Conservation (phyloP, 1,140 invertebrate species). For the Temnothorax longispinosus region DNA sequence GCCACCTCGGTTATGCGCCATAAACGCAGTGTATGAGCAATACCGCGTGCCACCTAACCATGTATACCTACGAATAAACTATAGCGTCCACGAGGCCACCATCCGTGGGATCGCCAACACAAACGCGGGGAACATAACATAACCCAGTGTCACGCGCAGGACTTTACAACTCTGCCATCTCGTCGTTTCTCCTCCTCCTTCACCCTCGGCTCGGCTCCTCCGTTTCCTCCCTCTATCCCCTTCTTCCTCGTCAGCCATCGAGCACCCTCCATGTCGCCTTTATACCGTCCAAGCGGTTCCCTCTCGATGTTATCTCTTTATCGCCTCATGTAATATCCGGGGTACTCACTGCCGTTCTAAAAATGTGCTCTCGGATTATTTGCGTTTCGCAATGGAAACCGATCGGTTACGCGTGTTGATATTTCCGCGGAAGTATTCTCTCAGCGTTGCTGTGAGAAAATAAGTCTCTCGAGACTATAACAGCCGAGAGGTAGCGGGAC, state of each 20-base stretch:
- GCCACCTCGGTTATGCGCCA: constrained; percentile 84
- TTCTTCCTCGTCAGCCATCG: constrained; percentile 32
- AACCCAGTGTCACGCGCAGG: constrained; percentile 84
- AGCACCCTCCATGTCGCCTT: constrained; percentile 53
- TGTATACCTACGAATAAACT: constrained; percentile 79
- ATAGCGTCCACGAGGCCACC: constrained; percentile 66
- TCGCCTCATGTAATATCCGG: constrained; percentile 61
- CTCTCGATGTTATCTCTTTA: constrained; percentile 69
- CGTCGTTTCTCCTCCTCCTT: constrained; percentile 76
- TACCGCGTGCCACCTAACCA: constrained; percentile 81
- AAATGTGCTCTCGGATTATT: constrained; percentile 3
- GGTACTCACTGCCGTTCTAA: constrained; percentile 38
- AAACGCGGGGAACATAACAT: constrained; percentile 82
- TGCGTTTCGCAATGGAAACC: not conserved
- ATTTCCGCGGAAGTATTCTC: not conserved
- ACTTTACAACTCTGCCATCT: constrained; percentile 85
- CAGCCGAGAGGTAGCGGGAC: not conserved
- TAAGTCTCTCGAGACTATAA: constrained; percentile 25
- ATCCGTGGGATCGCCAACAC: constrained; percentile 71
- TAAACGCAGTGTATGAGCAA: constrained; percentile 85
- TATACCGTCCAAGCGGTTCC: constrained; percentile 49
- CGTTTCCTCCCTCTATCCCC: constrained; percentile 50
- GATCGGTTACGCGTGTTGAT: constrained; percentile 12
- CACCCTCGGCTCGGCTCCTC: constrained; percentile 56
- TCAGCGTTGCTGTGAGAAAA: constrained; percentile 8